Evolutionary conservation across 1,140 invertebrate species (phyloP), one percentile per base, ranked within the genome.

Genomic region (Drosophila sucinea): DNA sequence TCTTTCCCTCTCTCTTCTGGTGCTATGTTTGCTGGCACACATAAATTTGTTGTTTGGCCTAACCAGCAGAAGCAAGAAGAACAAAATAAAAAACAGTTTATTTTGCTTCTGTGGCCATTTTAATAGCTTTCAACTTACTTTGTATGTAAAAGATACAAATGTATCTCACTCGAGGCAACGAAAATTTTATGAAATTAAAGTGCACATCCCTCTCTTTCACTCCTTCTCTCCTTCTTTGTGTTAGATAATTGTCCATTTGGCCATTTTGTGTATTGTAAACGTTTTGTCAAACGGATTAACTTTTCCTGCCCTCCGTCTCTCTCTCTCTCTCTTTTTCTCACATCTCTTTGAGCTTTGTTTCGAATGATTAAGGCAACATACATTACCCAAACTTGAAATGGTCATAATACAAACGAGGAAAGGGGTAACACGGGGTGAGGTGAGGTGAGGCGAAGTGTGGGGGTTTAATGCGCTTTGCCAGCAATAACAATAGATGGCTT

Each of bases 221-320:
- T 61, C n/a, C 56, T 4, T 54, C 8, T 66, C 8, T 60, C 23
- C 25, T 6, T 25, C 4, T 47, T 17, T 47, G 1, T 17, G 30
- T 32, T 69, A 54, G 65, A 55, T 62, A 65, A 62, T 75, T 63
- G 75, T 71, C 81, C 75, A 63, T 79, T 75, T 87, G 69, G 68
- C 78, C 82, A 75, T 68, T 81, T 70, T 60, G 75, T 47, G 58
- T 33, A 70, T 71, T 69, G 71, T 79, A 85, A 87, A 83, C 84
- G 80, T 89, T 87, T 89, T 89, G 84, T 89, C 84, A 89, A 89
- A 71, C 77, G 84, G 84, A 84, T 89, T 89, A 89, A 58, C 57
- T 55, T 25, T 58, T 30, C 67, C 68, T 65, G 6, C 33, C 33
- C 33, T 35, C 1, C 17, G 17, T 17, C 17, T 17, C 7, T 8